Evolutionary conservation across 2,113 vertebrate species (phyloP).

Genomic region (Neofelis nebulosa): DNA sequence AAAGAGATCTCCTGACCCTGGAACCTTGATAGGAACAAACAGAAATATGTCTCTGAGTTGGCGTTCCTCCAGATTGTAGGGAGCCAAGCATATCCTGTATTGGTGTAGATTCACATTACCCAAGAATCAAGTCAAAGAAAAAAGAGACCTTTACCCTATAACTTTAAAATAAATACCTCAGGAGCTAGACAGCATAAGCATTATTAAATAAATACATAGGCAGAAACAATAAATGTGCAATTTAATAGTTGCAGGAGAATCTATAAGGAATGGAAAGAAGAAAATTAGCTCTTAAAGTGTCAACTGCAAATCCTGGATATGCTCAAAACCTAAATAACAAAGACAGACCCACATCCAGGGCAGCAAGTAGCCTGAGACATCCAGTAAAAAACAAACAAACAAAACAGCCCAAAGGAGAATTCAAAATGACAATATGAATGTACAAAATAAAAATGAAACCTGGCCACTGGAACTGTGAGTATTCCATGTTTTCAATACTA

Average conservation of each 20-base stretch:
- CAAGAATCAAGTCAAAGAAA: not conserved
- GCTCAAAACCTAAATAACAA: not conserved
- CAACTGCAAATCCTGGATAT: not conserved
- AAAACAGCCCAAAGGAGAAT: not conserved
- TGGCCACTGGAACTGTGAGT: not conserved
- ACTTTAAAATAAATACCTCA: not conserved
- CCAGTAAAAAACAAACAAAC: not conserved
- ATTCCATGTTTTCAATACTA: not conserved
- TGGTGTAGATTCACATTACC: not conserved
- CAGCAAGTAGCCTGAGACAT: not conserved
- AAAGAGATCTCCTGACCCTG: not conserved
- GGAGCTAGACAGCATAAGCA: not conserved
- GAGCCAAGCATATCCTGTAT: not conserved
- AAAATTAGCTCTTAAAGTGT: not conserved
- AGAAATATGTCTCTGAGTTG: not conserved
- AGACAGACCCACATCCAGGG: not conserved
- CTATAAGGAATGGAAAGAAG: not conserved
- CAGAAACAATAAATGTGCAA: not conserved
- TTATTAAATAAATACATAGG: not conserved
- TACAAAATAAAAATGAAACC: not conserved
- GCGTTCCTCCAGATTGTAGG: not conserved
- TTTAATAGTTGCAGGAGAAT: not conserved
- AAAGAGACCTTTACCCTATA: not conserved
- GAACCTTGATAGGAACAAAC: slow-evolving; percentile 13
- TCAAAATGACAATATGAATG: not conserved